Percentiles rank a stretch among this genome's conserved stretches.
phyloP scores from a whole-genome alignment of 2,797 vertebrate species.

The Dicrostonyx torquatus region DNA sequence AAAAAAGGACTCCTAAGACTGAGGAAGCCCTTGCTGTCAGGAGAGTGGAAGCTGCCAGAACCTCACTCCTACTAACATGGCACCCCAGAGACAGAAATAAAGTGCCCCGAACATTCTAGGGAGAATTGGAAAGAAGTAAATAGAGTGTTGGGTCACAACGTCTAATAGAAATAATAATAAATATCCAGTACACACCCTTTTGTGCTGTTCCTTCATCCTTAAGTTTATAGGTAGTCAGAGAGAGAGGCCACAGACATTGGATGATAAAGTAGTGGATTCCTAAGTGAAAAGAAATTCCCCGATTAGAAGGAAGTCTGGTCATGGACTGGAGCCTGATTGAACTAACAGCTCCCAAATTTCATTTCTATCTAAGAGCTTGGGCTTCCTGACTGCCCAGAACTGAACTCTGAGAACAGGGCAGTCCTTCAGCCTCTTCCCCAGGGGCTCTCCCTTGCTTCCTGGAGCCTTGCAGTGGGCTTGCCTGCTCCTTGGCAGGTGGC shows the following conservation, averaged over 20 bases:
- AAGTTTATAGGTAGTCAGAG: background rate
- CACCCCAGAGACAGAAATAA: background rate
- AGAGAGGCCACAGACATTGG: background rate
- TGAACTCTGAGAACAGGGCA: background rate
- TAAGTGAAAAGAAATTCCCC: slow-evolving; percentile 11
- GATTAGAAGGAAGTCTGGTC: background rate
- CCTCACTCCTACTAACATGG: background rate
- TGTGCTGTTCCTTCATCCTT: background rate
- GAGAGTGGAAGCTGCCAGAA: background rate
- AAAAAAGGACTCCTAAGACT: background rate
- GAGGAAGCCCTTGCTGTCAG: background rate
- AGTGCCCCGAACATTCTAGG: background rate
- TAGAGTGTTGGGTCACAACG: background rate
- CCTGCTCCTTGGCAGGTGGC: background rate
- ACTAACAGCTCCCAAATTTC: background rate
- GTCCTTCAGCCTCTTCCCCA: background rate
- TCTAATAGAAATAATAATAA: background rate
- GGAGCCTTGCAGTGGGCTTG: background rate
- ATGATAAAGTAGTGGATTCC: background rate
- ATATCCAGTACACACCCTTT: background rate
- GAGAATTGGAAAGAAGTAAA: background rate
- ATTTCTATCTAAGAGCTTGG: background rate
- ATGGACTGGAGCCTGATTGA: background rate
- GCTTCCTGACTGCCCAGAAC: background rate
- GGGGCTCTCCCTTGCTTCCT: background rate